Percentiles rank a stretch among this genome's conserved stretches.
Conservation (phyloP, 2,113 vertebrate genomes). For the Pseudolaguvia tuberculata region DNA sequence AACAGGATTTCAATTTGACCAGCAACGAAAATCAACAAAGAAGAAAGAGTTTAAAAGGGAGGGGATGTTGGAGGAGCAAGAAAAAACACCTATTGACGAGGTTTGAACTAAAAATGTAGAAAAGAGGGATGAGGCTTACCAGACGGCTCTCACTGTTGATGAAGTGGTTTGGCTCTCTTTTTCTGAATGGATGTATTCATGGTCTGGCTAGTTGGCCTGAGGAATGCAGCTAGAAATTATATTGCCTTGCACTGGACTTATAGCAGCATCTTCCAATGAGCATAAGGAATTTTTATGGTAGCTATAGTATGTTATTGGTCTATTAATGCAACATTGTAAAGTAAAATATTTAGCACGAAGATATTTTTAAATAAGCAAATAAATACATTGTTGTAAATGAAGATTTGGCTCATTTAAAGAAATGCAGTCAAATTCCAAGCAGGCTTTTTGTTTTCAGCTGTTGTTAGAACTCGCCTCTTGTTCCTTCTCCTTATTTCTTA, state of each 20-base stretch:
- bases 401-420: not conserved
- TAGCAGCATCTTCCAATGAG: not conserved
- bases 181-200: slow-evolving; percentile 69
- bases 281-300: not conserved
- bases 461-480: not conserved
- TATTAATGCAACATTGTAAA: not conserved
- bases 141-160: slow-evolving; percentile 60
- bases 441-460: not conserved
- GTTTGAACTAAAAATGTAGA: slow-evolving; percentile 15
- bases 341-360: not conserved
- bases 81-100: slow-evolving; percentile 32
- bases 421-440: not conserved
- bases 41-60: slow-evolving; percentile 35
- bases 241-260: slow-evolving; percentile 18
- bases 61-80: not conserved
- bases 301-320: not conserved
- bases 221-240: slow-evolving; percentile 53
- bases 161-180: slow-evolving; percentile 55
- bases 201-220: slow-evolving; percentile 47
- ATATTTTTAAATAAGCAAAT: not conserved
- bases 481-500: slow-evolving; percentile 9
- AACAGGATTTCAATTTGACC: slow-evolving; percentile 21
- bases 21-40: slow-evolving; percentile 41
- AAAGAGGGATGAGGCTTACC: slow-evolving; percentile 52
- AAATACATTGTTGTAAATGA: not conserved